Base-by-base conservation (phyloP, 2,113 vertebrate genomes). In the Pomatorhinus ruficollis region DNA sequence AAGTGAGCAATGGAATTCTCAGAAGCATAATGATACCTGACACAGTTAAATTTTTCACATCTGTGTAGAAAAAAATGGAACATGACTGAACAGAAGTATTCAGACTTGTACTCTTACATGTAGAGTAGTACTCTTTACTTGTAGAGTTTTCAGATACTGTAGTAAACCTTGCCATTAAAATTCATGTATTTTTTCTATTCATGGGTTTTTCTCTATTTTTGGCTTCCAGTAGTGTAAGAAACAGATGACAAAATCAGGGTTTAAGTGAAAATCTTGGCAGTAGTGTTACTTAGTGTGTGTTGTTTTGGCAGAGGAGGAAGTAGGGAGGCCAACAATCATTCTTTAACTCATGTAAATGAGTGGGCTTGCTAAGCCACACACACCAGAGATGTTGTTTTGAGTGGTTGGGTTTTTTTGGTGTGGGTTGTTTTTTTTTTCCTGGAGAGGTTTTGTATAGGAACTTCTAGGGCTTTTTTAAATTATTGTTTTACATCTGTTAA, bases 391-490 rank as follows among this genome's bases (percentile, higher is more conserved):
- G 35, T 3, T 69, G 27, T 28, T 85, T 71, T 40, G 15, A 59
- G 31, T 65, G 21, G 10, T 2, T 61, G 54, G 16, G 2, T 5
- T n/a, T 75, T 37, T 50, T 44, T 54, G 3, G 18, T 16, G 52
- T 35, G 16, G 8, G 13, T 37, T 27, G 3, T 23, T 18, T n/a
- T 35, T 3, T 3, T 64, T 83, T 57, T 53, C 7, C 27, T 72
- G 33, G 9, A 63, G 9, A 68, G 16, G 4, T 76, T 86, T 76
- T 64, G 5, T 56, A 15, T 23, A 65, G 21, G 25, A 74, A 69
- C 21, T 47, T 54, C 3, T 31, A 75, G 24, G n/a, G 3, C 4
- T 45, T 68, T 45, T 25, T 0, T 1, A 1, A 65, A 17, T 59
- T 25, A 42, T 4, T 31, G 5, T 24, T 83, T 86, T 76, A 44